Evolutionary conservation across 2,113 vertebrate species (phyloP).

Genomic region (Megaceryle torquata): DNA sequence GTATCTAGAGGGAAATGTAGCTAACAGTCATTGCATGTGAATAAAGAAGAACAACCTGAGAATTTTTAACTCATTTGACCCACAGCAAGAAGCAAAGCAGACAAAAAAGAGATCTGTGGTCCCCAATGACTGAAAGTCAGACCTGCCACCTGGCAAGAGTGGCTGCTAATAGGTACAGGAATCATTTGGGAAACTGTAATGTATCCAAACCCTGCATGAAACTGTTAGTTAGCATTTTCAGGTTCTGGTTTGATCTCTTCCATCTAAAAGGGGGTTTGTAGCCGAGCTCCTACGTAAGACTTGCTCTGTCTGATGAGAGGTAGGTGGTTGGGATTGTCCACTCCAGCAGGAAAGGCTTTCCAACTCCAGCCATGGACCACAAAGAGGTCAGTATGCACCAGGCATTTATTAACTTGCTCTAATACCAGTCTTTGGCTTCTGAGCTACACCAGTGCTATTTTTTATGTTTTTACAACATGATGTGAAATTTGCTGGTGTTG

Average conservation of each 20-base stretch:
- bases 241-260: neutral
- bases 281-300: neutral
- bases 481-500: neutral
- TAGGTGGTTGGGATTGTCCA: neutral
- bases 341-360: neutral
- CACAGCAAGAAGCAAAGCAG: neutral
- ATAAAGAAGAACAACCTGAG: neutral
- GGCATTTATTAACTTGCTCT: neutral
- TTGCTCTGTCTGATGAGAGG: neutral
- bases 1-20: neutral
- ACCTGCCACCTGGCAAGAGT: neutral
- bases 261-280: neutral
- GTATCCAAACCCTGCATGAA: neutral
- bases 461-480: neutral
- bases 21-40: neutral
- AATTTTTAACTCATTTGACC: neutral
- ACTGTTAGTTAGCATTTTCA: neutral
- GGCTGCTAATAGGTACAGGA: neutral
- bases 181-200: neutral
- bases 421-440: neutral
- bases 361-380: neutral
- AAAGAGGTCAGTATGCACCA: neutral
- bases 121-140: neutral
- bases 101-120: neutral
- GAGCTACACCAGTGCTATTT: neutral